Conservation (phyloP, 2,888 invertebrate species). For the Dolichomitus sp. region DNA sequence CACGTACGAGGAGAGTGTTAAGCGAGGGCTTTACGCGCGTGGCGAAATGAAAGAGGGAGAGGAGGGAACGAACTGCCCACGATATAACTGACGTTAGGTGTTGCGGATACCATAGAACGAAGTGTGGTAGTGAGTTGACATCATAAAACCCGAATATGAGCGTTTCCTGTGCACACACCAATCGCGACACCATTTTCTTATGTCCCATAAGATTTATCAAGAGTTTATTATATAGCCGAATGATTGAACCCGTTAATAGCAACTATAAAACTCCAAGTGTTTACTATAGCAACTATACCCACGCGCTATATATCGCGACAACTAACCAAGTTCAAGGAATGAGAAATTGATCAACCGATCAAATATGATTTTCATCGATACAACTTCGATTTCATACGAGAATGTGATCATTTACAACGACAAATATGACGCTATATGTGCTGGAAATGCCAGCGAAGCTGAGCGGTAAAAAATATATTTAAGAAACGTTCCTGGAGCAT, state of each 20-base stretch:
- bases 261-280: background rate
- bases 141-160: slow-evolving; percentile 10
- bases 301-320: background rate
- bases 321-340: background rate
- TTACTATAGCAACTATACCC: background rate
- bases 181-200: slow-evolving; percentile 9
- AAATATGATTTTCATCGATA: background rate
- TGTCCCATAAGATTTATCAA: slow-evolving; percentile 26
- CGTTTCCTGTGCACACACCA: background rate
- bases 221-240: slow-evolving; percentile 26
- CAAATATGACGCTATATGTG: background rate
- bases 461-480: background rate
- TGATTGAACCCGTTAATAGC: slow-evolving; percentile 25
- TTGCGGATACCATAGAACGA: slow-evolving; percentile 12
- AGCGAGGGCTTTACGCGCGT: slow-evolving; percentile 77
- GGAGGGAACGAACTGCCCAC: background rate
- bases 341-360: background rate
- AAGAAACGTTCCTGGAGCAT: background rate
- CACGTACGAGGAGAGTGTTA: slow-evolving; percentile 78
- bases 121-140: background rate
- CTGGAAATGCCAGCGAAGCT: background rate
- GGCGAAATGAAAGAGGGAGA: slow-evolving; percentile 30
- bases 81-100: slow-evolving; percentile 2
- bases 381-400: background rate
- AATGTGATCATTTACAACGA: background rate